These are phyloP conservation scores for Hypolimnas misippus DNA, from an alignment of 2,888 invertebrate genomes.

Conservation along the genomic window DNA sequence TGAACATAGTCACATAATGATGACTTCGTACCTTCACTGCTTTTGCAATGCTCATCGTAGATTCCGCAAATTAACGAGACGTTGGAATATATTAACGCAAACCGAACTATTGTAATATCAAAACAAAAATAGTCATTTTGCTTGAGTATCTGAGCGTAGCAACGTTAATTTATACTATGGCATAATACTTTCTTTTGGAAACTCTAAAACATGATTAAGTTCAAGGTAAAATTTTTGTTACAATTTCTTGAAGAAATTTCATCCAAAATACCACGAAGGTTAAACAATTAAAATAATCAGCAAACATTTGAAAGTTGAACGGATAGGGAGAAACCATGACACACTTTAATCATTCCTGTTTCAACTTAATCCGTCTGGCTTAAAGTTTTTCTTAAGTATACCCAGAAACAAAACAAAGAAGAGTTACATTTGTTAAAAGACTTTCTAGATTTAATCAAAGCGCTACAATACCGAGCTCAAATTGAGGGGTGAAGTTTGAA, in stretches of 20 bases:
- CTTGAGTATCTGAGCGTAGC: too few species aligned
- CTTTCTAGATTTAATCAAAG: slow-evolving; percentile 17
- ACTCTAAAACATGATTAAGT: too few species aligned
- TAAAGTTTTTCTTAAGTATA: slow-evolving; percentile 10
- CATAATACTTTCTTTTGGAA: not conserved
- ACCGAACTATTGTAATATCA: not conserved
- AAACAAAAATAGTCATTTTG: too few species aligned
- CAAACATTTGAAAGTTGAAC: not conserved
- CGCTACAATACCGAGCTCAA: slow-evolving; percentile 11
- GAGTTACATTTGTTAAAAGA: slow-evolving; percentile 13
- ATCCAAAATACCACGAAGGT: too few species aligned
- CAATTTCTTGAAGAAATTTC: too few species aligned
- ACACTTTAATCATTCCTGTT: slow-evolving; percentile 24
- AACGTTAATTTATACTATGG: too few species aligned
- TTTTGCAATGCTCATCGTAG: not conserved
- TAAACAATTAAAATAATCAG: not conserved
- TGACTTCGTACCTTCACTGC: not conserved
- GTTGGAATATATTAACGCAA: not conserved
- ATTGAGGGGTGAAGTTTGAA: slow-evolving; percentile 18
- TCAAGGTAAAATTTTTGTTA: too few species aligned
- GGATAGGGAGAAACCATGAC: not conserved
- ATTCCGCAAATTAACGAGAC: slow-evolving; percentile 1
- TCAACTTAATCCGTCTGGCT: slow-evolving; percentile 14
- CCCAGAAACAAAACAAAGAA: slow-evolving; percentile 20
- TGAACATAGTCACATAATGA: not conserved